Conservation (phyloP, 2,113 vertebrate species). For the Cyphomyrus plagiostoma region DNA sequence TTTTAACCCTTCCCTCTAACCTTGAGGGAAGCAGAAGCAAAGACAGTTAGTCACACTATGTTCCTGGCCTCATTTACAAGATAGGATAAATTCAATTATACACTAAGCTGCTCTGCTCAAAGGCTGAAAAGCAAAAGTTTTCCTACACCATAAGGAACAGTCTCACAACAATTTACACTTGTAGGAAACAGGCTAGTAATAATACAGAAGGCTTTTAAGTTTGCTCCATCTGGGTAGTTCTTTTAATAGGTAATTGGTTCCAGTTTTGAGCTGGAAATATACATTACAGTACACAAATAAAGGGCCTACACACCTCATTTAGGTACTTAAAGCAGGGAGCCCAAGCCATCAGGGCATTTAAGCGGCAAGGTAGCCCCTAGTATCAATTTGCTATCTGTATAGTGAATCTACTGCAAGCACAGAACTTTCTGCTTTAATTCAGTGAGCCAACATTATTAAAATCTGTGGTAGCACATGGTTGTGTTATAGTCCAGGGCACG, state of each 20-base stretch:
- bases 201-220: background rate
- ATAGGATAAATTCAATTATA: constrained; percentile 7
- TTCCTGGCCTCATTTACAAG: constrained; percentile 1
- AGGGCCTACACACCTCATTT: background rate
- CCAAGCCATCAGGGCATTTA: background rate
- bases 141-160: background rate
- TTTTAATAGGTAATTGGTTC: background rate
- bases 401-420: background rate
- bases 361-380: background rate
- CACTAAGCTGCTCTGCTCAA: background rate
- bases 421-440: background rate
- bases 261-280: background rate
- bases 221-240: background rate
- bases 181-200: background rate
- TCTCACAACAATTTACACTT: background rate
- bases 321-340: background rate
- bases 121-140: background rate
- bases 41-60: background rate
- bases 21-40: background rate
- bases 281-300: background rate
- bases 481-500: too few species aligned
- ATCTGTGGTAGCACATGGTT: background rate
- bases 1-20: constrained; percentile 20
- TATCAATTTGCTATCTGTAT: background rate
- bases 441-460: background rate